Evolutionary conservation across 2,113 vertebrate species (phyloP), one percentile per base, ranked within the genome.

Genomic region (Anser brachyrhynchus): DNA sequence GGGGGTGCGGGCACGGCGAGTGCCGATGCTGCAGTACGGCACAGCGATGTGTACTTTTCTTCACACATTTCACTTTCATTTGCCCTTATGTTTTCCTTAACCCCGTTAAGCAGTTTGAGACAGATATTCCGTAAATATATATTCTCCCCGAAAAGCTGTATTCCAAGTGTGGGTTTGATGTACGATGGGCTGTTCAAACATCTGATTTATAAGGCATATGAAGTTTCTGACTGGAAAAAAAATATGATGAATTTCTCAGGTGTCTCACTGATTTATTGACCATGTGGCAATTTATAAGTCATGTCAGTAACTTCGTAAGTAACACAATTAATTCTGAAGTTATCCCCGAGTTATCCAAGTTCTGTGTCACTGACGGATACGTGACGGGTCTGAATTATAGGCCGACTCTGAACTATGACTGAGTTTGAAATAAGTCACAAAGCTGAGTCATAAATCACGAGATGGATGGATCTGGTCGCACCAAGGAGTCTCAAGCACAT

Each of bases 301-400:
- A 93, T 93, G 95, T 96, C 96, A 96, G 94, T 95, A 96, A 92
- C 95, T 93, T 97, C 90, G 49, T 97, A 93, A 96, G 96, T 92
- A 97, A 95, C 84, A 94, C 87, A 92, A 96, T 97, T 95, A 96
- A 96, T 97, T 92, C 94, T 88, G 93, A 96, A 96, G 93, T 95
- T 97, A 78, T 92, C 91, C 82, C 85, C 10, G 33, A 92, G 94
- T 95, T 91, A 80, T 75, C 93, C 74, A 67, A 57, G 93, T 84
- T 88, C 71, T 29, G 75, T 93, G 95, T 83, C 93, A 79, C 93
- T 95, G 97, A 89, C 70, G 84, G 85, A 90, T 94, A 84, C 3
- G 5, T 75, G 92, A 83, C 46, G 79, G 72, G 26, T 78, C 92
- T 96, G 90, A 96, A 86, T 89, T 92, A 95, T 70, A 17, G 94